Evolutionary conservation across 2,888 invertebrate genomes (phyloP).

Genomic region (Dorcus parallelipipedus): DNA sequence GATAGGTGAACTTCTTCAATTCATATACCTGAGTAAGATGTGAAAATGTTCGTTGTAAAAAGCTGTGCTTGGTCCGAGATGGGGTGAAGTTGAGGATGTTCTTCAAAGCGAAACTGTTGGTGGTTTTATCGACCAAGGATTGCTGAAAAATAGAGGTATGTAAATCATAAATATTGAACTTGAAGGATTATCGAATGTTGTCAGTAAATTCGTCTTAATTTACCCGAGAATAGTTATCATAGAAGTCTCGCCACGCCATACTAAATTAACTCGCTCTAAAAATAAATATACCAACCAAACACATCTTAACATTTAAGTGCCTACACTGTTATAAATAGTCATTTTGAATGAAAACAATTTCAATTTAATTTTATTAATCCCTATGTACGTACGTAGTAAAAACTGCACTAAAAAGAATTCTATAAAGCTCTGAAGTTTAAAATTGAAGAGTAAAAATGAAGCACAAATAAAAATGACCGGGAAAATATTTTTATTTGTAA

Average conservation of each 20-base stretch:
- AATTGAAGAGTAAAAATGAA: too few species aligned
- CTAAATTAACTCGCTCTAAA: neutral
- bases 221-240: slow-evolving; percentile 19
- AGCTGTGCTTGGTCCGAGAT: slow-evolving; percentile 55
- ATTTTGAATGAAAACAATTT: neutral
- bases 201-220: slow-evolving; percentile 2
- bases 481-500: too few species aligned
- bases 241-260: slow-evolving; percentile 35
- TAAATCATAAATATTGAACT: neutral
- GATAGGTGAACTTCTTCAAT: slow-evolving; percentile 65
- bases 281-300: too few species aligned
- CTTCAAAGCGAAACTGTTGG: slow-evolving; percentile 53
- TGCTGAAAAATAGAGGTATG: slow-evolving; percentile 50
- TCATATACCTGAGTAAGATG: slow-evolving; percentile 66
- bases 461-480: too few species aligned
- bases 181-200: neutral
- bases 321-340: too few species aligned
- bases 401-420: too few species aligned
- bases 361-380: neutral
- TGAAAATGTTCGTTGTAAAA: slow-evolving; percentile 59
- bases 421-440: too few species aligned
- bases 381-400: neutral
- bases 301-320: too few species aligned
- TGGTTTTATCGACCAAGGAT: slow-evolving; percentile 57
- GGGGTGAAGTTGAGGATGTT: slow-evolving; percentile 60